These are phyloP conservation scores for Bothrops jararaca DNA, from an alignment of 2,113 vertebrate species.

Conservation along the genomic window DNA sequence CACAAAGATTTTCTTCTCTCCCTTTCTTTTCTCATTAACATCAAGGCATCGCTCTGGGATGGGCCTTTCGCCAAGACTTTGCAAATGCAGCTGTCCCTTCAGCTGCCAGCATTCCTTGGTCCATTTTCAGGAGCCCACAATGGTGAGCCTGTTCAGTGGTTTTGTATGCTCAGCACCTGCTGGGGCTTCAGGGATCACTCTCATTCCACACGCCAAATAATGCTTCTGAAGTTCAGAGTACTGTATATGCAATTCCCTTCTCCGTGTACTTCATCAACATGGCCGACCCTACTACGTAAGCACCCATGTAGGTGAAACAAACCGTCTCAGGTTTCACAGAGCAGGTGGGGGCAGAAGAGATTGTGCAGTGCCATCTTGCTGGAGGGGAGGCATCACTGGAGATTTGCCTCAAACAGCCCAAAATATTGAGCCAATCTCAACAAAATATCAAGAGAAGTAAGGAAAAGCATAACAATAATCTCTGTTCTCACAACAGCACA, in stretches of 20 bases:
- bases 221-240: not conserved
- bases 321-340: not conserved
- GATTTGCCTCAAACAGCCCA: not conserved
- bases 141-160: not conserved
- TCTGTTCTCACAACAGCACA: not conserved
- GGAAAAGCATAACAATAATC: not conserved
- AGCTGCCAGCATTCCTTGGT: slow-evolving; percentile 15
- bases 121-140: slow-evolving; percentile 13
- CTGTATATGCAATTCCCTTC: not conserved
- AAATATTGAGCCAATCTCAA: too few species aligned
- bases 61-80: slow-evolving; percentile 13
- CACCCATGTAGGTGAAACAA: not conserved
- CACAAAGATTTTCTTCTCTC: not conserved
- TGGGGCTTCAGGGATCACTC: not conserved
- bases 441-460: not conserved
- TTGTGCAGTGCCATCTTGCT: not conserved
- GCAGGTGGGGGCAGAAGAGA: not conserved
- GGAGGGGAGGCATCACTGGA: not conserved
- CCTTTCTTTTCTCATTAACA: not conserved
- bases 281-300: not conserved
- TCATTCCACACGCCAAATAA: not conserved
- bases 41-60: not conserved
- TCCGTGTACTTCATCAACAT: not conserved
- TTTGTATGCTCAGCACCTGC: not conserved
- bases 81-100: slow-evolving; percentile 16